phyloP scores from a whole-genome alignment of 1,140 invertebrate genomes.

The Pantala flavescens region DNA sequence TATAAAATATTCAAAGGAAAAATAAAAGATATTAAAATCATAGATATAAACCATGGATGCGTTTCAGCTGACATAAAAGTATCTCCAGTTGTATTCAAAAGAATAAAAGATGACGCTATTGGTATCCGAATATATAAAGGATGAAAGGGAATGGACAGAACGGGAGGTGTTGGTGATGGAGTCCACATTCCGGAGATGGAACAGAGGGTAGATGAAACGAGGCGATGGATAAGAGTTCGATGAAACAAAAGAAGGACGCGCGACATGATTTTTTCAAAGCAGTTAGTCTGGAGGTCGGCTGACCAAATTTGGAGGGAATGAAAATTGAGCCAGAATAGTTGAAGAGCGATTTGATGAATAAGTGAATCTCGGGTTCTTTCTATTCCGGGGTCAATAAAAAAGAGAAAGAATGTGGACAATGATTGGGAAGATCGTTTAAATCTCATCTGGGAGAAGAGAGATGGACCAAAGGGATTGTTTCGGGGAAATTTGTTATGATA shows the following conservation, averaged over 20 bases:
- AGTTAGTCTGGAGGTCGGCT: neutral
- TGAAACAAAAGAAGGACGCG: too few species aligned
- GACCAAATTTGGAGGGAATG: neutral
- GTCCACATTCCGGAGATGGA: too few species aligned
- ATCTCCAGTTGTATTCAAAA: too few species aligned
- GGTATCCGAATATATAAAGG: neutral
- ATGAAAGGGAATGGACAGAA: neutral
- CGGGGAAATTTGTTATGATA: slow-evolving; percentile 21
- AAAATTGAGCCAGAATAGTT: neutral
- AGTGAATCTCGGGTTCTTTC: neutral
- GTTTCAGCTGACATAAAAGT: too few species aligned
- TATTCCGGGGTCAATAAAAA: neutral
- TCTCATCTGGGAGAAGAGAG: neutral
- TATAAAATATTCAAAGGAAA: too few species aligned
- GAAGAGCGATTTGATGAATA: neutral
- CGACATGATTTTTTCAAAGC: too few species aligned
- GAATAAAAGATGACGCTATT: too few species aligned
- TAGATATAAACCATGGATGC: too few species aligned
- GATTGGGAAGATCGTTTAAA: neutral
- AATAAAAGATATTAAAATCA: too few species aligned
- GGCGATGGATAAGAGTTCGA: neutral
- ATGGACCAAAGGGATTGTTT: slow-evolving; percentile 17
- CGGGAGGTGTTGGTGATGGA: slow-evolving; percentile 9
- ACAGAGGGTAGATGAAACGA: neutral
- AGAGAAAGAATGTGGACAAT: slow-evolving; percentile 10